Evolutionary conservation across 2,797 vertebrate genomes (phyloP).

Genomic region (Pangasius djambal): DNA sequence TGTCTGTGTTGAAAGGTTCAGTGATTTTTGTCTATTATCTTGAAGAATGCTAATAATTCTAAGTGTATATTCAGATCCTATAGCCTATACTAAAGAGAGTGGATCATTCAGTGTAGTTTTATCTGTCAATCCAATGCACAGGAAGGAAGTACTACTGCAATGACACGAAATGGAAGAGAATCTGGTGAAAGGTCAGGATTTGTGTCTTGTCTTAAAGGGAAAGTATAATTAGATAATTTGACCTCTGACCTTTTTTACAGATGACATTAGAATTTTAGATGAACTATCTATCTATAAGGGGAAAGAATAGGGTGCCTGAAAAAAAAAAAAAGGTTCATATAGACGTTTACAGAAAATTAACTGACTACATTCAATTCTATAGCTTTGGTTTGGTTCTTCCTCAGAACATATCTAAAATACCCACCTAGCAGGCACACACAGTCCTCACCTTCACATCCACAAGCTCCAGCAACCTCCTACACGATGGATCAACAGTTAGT

Average conservation of each 20-base stretch:
- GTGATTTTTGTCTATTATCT: background rate
- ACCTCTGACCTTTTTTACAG: background rate
- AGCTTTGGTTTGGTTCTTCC: conserved; percentile 7
- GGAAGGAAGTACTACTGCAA: conserved; percentile 36
- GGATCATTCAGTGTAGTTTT: conserved; percentile 25
- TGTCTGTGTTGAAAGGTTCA: background rate
- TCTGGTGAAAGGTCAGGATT: conserved; percentile 49
- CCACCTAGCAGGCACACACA: background rate
- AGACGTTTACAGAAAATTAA: background rate
- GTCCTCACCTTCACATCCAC: background rate
- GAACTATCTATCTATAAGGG: background rate
- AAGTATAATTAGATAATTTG: background rate
- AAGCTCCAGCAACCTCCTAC: background rate
- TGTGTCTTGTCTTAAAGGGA: background rate
- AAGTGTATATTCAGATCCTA: background rate
- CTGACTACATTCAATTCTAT: background rate
- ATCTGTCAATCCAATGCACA: conserved; percentile 32
- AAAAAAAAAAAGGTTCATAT: background rate
- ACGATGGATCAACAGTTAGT: background rate
- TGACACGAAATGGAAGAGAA: conserved; percentile 31
- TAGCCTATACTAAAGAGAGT: background rate
- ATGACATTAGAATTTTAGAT: background rate
- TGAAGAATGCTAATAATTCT: background rate
- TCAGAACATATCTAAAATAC: conserved; percentile 16
- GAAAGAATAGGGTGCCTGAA: background rate